phyloP scores from a whole-genome alignment of 2,888 invertebrate genomes.

The Eupithecia inturbata region DNA sequence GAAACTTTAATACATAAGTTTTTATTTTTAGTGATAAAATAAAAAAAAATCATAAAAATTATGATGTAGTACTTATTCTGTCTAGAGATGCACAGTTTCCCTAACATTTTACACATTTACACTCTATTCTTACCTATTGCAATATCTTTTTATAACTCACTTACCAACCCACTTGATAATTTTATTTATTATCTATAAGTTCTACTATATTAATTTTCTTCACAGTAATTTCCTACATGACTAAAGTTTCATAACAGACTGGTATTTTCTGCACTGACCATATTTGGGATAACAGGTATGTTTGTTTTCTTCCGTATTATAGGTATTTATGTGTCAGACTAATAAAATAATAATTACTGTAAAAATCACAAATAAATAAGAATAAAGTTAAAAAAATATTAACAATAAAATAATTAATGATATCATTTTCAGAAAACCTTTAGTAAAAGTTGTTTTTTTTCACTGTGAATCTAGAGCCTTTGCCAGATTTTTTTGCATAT shows the following conservation, averaged over 20 bases:
- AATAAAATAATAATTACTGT: not conserved
- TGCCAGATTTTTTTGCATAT: not conserved
- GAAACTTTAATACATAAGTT: constrained; percentile 83
- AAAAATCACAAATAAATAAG: not conserved
- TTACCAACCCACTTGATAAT: constrained; percentile 31
- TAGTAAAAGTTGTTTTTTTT: not conserved
- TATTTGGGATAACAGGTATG: constrained; percentile 42
- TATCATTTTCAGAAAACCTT: not conserved
- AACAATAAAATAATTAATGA: not conserved
- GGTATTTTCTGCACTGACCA: constrained; percentile 29
- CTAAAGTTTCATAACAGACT: constrained; percentile 27
- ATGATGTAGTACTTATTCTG: constrained; percentile 66
- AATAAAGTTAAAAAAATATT: not conserved
- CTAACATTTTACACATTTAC: constrained; percentile 68
- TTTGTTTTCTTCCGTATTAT: constrained; percentile 33
- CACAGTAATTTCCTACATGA: constrained; percentile 17
- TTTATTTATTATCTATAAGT: not conserved
- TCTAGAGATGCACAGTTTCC: constrained; percentile 66
- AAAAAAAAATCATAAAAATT: constrained; percentile 78
- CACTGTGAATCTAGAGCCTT: not conserved
- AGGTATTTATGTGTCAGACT: constrained; percentile 10
- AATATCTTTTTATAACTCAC: constrained; percentile 60
- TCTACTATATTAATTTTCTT: constrained; percentile 24
- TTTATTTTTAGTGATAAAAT: constrained; percentile 83
- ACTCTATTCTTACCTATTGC: constrained; percentile 55